A percentile compares a stretch with the other conserved stretches of the same genome.
Conservation (phyloP, 2,113 vertebrate genomes). For the crab-eating macaque (Macaca fascicularis) region T2T-MFA8v1.1 NC_088389.1:60737501-60738000, state of each 20-base stretch:
- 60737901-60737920: neutral
- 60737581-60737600: neutral
- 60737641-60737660: neutral
- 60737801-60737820: neutral
- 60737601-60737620: neutral
- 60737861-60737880: neutral
- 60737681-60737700: conserved; percentile 84
- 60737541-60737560: too few species aligned
- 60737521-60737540: neutral
- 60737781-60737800: conserved; percentile 90
- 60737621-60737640: neutral
- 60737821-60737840: neutral
- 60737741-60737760: conserved; percentile 72
- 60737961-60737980: neutral
- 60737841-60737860: neutral
- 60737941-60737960: neutral
- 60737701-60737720: conserved; percentile 86
- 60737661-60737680: conserved; percentile 83
- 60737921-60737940: neutral
- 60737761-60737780: conserved; percentile 62
- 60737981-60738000: neutral
- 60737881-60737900: neutral
- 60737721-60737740: conserved; percentile 85
- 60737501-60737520: neutral
- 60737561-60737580: neutral